A percentile compares a stretch with the other conserved stretches of the same genome.
phyloP scores from a whole-genome alignment of 2,888 invertebrate genomes.

The Drosophila imparisetae region DNA sequence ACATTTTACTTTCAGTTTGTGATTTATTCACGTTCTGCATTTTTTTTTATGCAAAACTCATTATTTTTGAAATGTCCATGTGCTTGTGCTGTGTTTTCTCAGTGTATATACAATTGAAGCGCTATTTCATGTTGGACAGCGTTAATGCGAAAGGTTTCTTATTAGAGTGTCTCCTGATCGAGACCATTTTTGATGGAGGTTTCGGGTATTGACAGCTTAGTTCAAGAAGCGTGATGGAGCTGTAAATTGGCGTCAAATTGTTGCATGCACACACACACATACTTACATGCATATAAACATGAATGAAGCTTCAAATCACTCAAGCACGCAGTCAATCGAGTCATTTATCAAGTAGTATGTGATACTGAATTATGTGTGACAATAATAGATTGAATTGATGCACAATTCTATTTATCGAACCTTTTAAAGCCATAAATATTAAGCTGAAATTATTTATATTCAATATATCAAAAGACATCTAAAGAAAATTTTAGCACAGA shows the following conservation, averaged over 20 bases:
- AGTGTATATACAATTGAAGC: background rate
- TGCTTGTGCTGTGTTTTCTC: background rate
- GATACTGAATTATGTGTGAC: conserved; percentile 34
- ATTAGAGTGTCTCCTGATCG: conserved; percentile 6
- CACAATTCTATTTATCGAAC: conserved; percentile 41
- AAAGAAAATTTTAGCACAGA: background rate
- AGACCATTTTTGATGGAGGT: background rate
- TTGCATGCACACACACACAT: conserved; percentile 5
- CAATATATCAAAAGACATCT: background rate
- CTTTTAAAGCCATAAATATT: background rate
- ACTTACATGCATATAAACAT: background rate
- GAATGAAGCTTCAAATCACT: conserved; percentile 24
- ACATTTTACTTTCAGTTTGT: background rate
- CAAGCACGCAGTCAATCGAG: conserved; percentile 36
- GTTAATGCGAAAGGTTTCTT: conserved; percentile 13
- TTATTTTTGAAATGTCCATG: background rate
- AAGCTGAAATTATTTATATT: background rate
- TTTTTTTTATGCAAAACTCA: background rate
- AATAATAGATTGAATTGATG: conserved; percentile 36
- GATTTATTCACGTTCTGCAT: background rate
- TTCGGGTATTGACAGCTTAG: conserved; percentile 37
- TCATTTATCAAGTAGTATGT: conserved; percentile 46
- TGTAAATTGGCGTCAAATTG: conserved; percentile 48
- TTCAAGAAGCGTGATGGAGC: conserved; percentile 37
- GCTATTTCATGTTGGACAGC: background rate